phyloP scores from a whole-genome alignment of 2,113 vertebrate species.

The Ailuropoda melanoleuca region DNA sequence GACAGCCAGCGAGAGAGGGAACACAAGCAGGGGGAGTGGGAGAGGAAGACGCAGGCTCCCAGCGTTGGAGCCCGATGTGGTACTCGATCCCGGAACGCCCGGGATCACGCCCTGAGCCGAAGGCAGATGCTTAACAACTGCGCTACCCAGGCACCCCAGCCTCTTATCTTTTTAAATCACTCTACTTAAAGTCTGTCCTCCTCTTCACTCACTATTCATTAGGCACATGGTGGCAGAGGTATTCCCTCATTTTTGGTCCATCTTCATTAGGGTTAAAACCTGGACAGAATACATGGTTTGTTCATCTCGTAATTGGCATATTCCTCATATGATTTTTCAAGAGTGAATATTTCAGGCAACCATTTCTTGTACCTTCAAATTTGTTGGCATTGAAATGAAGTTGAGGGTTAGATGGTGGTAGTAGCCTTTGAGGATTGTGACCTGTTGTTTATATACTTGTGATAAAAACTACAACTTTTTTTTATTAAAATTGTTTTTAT shows the following conservation, averaged over 20 bases:
- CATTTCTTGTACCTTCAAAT: neutral
- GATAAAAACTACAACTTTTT: neutral
- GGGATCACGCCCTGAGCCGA: no score
- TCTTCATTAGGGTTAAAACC: constrained; percentile 6
- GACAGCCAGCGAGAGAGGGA: no score
- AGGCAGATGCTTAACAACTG: no score
- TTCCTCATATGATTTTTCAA: constrained; percentile 2
- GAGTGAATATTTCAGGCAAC: neutral
- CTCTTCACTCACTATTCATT: neutral
- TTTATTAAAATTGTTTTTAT: neutral
- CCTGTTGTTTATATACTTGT: neutral
- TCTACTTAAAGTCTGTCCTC: neutral
- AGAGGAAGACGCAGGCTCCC: no score
- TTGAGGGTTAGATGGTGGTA: neutral
- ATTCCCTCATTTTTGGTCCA: neutral
- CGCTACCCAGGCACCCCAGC: no score
- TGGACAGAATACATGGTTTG: neutral
- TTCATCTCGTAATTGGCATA: neutral
- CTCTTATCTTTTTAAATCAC: neutral
- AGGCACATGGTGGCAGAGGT: neutral
- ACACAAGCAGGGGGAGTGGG: no score
- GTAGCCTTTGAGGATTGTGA: neutral
- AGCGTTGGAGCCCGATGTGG: no score
- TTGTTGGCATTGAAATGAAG: neutral
- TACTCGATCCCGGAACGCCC: no score